Percentiles rank a stretch among this genome's conserved stretches.
Evolutionary conservation across 2,888 invertebrate genomes (phyloP).

Genomic region (Catocala fraxini): DNA sequence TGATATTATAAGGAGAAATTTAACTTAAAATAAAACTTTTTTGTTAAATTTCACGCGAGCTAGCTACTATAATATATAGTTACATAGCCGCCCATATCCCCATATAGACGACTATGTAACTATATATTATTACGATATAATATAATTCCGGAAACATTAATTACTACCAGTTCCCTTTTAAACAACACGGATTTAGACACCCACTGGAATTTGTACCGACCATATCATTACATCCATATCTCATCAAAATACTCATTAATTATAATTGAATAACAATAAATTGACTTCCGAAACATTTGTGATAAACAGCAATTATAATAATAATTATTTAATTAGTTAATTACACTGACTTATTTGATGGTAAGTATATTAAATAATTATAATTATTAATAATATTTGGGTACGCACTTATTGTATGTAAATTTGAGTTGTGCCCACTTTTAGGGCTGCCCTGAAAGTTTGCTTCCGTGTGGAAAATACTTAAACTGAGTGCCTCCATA

Average conservation of each 20-base stretch:
- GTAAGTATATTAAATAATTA: conserved; percentile 33
- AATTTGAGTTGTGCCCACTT: conserved; percentile 26
- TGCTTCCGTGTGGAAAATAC: background rate
- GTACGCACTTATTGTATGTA: conserved; percentile 45
- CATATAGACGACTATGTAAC: too few species aligned
- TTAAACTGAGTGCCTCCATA: background rate
- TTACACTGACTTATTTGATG: conserved; percentile 15
- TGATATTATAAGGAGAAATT: too few species aligned
- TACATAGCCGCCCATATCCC: too few species aligned
- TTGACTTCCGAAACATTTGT: conserved; percentile 23
- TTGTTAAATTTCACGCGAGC: too few species aligned
- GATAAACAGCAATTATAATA: conserved; percentile 19
- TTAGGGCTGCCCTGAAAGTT: conserved; percentile 33
- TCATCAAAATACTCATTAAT: conserved; percentile 5
- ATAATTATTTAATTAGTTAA: conserved; percentile 21
- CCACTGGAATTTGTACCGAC: conserved; percentile 13
- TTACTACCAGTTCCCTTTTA: conserved; percentile 2
- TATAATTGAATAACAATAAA: conserved; percentile 11
- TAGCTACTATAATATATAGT: too few species aligned
- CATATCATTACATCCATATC: background rate
- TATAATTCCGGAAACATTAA: conserved; percentile 1
- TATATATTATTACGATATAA: background rate
- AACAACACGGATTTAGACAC: background rate
- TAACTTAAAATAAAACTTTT: too few species aligned
- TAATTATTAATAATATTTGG: conserved; percentile 34